These are phyloP conservation scores for Pandemis heparana DNA, from an alignment of 2,888 invertebrate species.

Conservation along the genomic window DNA sequence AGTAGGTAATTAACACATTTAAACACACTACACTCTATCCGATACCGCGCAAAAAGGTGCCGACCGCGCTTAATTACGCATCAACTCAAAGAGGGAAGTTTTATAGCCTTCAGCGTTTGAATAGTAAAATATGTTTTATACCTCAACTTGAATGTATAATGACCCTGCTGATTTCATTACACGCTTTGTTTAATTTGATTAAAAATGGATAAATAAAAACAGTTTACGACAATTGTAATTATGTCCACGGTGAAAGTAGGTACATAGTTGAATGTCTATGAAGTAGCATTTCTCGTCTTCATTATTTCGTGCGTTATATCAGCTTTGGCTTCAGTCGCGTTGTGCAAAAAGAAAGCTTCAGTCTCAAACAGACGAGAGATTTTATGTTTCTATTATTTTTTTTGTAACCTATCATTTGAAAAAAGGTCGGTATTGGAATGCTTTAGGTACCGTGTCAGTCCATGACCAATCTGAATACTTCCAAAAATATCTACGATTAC, in stretches of 20 bases:
- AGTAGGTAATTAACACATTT: constrained; percentile 4
- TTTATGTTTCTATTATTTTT: neutral
- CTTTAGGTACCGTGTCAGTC: too few species aligned
- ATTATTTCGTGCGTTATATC: neutral
- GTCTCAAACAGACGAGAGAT: neutral
- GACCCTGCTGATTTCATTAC: constrained; percentile 11
- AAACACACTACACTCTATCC: neutral
- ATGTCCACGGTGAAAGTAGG: constrained; percentile 4
- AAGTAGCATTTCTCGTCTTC: neutral
- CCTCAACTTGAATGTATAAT: constrained; percentile 8
- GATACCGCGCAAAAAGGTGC: neutral
- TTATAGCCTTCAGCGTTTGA: constrained; percentile 5
- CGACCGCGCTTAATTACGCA: neutral
- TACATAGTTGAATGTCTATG: neutral
- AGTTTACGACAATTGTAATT: constrained; percentile 8
- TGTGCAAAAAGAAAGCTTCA: neutral
- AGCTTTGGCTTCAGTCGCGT: neutral
- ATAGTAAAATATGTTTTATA: constrained; percentile 16
- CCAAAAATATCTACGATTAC: too few species aligned
- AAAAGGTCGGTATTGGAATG: neutral
- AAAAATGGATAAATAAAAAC: constrained; percentile 11
- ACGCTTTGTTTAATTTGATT: constrained; percentile 17
- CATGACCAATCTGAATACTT: too few species aligned
- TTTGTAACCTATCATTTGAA: neutral
- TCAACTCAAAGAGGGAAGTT: constrained; percentile 13